Percentiles rank a stretch among this genome's conserved stretches.
phyloP scores from a whole-genome alignment of 2,888 invertebrate species.

The Torymus auratus region DNA sequence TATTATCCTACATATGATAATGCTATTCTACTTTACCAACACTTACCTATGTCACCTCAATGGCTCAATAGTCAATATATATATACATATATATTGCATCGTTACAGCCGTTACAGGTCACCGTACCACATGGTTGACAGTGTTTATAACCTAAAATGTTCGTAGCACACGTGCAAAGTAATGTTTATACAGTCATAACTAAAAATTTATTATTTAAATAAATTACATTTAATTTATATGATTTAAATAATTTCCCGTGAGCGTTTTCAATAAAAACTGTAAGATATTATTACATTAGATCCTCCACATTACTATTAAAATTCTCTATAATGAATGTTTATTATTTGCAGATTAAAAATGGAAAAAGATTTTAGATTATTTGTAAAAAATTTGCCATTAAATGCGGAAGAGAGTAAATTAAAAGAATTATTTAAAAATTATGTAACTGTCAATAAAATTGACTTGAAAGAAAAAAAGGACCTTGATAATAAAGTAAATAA shows the following conservation, averaged over 20 bases:
- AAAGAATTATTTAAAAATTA: conserved; percentile 58
- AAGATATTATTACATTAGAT: neutral
- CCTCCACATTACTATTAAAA: too few species aligned
- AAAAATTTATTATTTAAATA: neutral
- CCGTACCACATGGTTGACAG: neutral
- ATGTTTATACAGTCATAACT: too few species aligned
- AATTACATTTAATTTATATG: neutral
- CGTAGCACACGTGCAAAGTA: too few species aligned
- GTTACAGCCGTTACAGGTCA: too few species aligned
- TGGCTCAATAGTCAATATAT: too few species aligned
- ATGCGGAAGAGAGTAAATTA: conserved; percentile 53
- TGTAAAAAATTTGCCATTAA: conserved; percentile 60
- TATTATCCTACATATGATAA: too few species aligned
- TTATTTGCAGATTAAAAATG: conserved; percentile 56
- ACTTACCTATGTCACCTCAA: too few species aligned
- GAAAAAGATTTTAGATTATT: conserved; percentile 63
- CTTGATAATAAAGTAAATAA: conserved; percentile 56
- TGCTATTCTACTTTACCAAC: too few species aligned
- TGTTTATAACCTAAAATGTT: conserved; percentile 1
- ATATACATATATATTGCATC: too few species aligned
- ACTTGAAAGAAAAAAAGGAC: conserved; percentile 62
- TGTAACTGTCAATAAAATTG: conserved; percentile 61
- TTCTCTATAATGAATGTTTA: neutral
- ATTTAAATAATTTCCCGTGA: too few species aligned
- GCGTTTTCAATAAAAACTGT: neutral